phyloP scores from a whole-genome alignment of 2,113 vertebrate species.

The Terrapene triunguis region DNA sequence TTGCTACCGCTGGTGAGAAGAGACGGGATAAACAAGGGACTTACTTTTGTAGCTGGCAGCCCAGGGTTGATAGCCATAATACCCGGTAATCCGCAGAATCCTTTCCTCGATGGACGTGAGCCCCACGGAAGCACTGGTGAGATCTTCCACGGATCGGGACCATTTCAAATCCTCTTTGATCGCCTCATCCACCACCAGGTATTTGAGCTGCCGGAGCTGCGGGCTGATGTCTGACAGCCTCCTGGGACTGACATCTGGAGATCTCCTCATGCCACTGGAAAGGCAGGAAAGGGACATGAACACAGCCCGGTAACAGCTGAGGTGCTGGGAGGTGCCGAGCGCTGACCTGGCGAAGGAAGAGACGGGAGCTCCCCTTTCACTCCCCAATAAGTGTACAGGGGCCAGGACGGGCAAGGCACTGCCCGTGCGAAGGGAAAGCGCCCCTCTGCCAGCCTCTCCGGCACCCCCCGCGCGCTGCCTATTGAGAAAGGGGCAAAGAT shows the following conservation, averaged over 20 bases:
- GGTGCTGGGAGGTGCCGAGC: background rate
- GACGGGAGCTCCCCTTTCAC: background rate
- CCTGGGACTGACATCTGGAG: conserved; percentile 93
- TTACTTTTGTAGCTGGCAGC: conserved; percentile 91
- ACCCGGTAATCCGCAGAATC: conserved; percentile 93
- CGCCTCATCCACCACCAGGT: conserved; percentile 93
- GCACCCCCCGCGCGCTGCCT: background rate
- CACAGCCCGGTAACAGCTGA: background rate
- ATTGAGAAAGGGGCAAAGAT: no score
- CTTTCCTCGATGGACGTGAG: conserved; percentile 92
- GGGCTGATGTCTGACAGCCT: conserved; percentile 97
- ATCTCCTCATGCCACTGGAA: conserved; percentile 91
- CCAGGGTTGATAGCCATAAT: conserved; percentile 97
- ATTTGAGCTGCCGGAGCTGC: conserved; percentile 95
- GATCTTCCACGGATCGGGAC: conserved; percentile 94
- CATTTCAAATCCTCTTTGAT: conserved; percentile 96
- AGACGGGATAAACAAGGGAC: conserved; percentile 20
- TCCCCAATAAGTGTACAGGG: background rate
- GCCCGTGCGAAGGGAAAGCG: background rate
- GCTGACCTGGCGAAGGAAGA: background rate
- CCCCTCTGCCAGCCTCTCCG: background rate
- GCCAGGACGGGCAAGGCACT: background rate
- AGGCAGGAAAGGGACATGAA: conserved; percentile 49
- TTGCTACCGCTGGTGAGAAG: background rate
- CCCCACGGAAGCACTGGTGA: conserved; percentile 87